A percentile compares a stretch with the other conserved stretches of the same genome.
phyloP scores from a whole-genome alignment of 2,113 vertebrate species.

The Tympanuchus pallidicinctus region DNA sequence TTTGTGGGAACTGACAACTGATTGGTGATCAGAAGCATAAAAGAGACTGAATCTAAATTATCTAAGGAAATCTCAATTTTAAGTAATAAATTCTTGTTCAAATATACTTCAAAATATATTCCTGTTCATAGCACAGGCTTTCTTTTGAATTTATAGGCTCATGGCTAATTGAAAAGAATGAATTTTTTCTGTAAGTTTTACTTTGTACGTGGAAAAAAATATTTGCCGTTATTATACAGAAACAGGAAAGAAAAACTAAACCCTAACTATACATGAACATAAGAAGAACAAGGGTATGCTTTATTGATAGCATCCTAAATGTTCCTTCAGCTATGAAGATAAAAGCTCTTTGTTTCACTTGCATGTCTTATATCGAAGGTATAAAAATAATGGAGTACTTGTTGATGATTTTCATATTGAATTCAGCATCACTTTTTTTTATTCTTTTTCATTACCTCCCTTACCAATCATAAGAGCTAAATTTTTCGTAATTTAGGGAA shows the following conservation, averaged over 20 bases:
- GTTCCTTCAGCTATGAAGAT: neutral
- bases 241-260: neutral
- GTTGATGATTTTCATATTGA: neutral
- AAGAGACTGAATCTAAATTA: neutral
- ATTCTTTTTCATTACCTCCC: neutral
- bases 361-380: neutral
- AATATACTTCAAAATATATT: neutral
- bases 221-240: neutral
- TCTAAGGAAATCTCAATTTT: neutral
- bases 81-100: neutral
- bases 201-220: neutral
- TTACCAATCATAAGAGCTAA: neutral
- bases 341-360: neutral
- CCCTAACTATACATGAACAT: neutral
- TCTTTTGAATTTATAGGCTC: neutral
- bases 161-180: neutral
- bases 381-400: neutral
- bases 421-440: neutral
- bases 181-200: neutral
- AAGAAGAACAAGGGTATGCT: neutral
- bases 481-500: neutral
- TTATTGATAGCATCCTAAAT: neutral
- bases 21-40: neutral
- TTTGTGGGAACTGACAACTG: neutral
- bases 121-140: neutral